A percentile compares a stretch with the other conserved stretches of the same genome.
Evolutionary conservation across 2,888 invertebrate genomes (phyloP).

Genomic region (Tethea ocularis): DNA sequence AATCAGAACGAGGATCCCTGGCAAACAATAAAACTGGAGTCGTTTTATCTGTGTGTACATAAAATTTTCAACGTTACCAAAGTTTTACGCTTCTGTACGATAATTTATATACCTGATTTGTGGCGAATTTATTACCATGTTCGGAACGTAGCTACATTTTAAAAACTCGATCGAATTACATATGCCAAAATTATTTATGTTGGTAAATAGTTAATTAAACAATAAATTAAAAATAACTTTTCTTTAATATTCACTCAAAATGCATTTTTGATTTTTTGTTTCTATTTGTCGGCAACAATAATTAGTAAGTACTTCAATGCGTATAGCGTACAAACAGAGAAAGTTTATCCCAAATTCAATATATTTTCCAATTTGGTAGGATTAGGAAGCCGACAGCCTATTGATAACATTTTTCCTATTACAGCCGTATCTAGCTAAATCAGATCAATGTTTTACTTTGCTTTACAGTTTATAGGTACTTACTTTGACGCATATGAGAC

Average conservation of each 20-base stretch:
- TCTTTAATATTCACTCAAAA: no score
- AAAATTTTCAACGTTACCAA: conserved; percentile 20
- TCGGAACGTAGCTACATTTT: conserved; percentile 15
- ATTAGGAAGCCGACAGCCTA: conserved; percentile 1
- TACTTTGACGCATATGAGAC: background rate
- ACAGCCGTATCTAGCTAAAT: background rate
- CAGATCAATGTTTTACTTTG: background rate
- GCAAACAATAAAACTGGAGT: conserved; percentile 27
- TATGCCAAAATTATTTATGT: no score
- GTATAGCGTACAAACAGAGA: background rate
- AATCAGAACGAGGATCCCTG: conserved; percentile 21
- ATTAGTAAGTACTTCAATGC: background rate
- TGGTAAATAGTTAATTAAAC: background rate
- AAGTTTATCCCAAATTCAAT: background rate
- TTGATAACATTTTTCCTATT: background rate
- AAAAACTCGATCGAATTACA: no score
- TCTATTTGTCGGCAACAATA: background rate
- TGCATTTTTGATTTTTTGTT: background rate
- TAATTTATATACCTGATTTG: conserved; percentile 17
- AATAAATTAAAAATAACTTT: background rate
- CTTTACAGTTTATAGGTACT: background rate
- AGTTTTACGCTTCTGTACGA: conserved; percentile 12
- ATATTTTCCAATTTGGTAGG: background rate
- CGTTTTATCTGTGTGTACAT: conserved; percentile 18
- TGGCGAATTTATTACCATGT: conserved; percentile 19